Evolutionary conservation across 2,113 vertebrate genomes (phyloP).

Genomic region (Semnornis frantzii): DNA sequence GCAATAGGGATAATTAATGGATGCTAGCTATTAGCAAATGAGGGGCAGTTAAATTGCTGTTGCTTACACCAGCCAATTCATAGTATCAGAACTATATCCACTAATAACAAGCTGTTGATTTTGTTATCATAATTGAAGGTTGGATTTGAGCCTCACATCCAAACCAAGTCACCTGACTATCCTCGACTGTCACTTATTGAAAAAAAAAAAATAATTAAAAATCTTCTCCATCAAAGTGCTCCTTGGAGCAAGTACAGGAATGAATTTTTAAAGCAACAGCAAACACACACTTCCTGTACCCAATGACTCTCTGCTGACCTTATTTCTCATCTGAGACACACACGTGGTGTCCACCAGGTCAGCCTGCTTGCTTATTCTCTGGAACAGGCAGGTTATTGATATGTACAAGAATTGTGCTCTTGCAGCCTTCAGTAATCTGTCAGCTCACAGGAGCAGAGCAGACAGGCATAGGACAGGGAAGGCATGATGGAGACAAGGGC

Average conservation of each 20-base stretch:
- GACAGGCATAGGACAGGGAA: not conserved
- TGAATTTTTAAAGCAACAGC: not conserved
- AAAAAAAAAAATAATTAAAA: not conserved
- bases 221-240: not conserved
- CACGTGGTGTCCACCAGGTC: not conserved
- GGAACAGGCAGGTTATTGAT: not conserved
- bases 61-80: not conserved
- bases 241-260: not conserved
- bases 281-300: not conserved
- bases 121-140: not conserved
- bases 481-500: not conserved
- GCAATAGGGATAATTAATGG: not conserved
- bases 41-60: not conserved
- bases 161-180: not conserved
- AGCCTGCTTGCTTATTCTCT: constrained; percentile 1
- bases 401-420: not conserved
- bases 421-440: constrained; percentile 1
- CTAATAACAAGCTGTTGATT: not conserved
- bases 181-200: not conserved
- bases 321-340: not conserved
- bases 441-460: not conserved
- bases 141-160: not conserved
- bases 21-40: constrained; percentile 1
- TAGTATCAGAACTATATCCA: not conserved
- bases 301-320: not conserved